Evolutionary conservation across 2,797 vertebrate species (phyloP), one percentile per base, ranked within the genome.

Genomic region (Cossypha dichroa): DNA sequence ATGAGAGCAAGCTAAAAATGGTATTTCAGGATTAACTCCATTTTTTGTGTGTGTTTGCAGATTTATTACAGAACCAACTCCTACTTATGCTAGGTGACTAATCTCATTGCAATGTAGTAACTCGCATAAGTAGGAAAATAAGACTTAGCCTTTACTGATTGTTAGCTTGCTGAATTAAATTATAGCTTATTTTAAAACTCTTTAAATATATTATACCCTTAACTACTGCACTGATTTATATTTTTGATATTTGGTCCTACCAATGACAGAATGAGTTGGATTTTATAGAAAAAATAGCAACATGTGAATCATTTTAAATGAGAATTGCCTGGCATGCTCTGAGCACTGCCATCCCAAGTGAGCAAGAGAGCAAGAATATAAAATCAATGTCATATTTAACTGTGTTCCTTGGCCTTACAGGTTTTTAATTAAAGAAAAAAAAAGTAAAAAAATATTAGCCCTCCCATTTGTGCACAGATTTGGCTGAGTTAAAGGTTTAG

Each of bases 81-180:
- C 86, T 85, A 87, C 93, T 96, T 91, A 59, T 13, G 41, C 67
- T 79, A 75, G 76, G 88, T 96, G 94, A 96, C 95, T 96, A 94
- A 96, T 96, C 81, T 70, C 33, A n/a, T 83, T 87, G 92, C 85
- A 79, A 43, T 85, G 75, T 70, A 91, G 64, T 70, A 96, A 92
- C 70, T 94, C 1, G 0, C 45, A 36, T 60, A 54, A 94, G 41
- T 26, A 87, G 81, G 64, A 78, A 97, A 90, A 91, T 28, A 89
- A 83, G 83, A 85, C 51, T 85, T 81, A 66, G 80, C 62, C 56
- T 93, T 89, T 89, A 62, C 63, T 64, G 70, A 78, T 59, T 85
- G 64, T 16, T 92, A 83, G 78, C 38, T 78, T 2, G 3, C 48
- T 79, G 78, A 92, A 87, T 72, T 67, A 59, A 92, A 91, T 87